Base-by-base conservation (phyloP, 2,797 vertebrate genomes). In the Acanthurus tractus region DNA sequence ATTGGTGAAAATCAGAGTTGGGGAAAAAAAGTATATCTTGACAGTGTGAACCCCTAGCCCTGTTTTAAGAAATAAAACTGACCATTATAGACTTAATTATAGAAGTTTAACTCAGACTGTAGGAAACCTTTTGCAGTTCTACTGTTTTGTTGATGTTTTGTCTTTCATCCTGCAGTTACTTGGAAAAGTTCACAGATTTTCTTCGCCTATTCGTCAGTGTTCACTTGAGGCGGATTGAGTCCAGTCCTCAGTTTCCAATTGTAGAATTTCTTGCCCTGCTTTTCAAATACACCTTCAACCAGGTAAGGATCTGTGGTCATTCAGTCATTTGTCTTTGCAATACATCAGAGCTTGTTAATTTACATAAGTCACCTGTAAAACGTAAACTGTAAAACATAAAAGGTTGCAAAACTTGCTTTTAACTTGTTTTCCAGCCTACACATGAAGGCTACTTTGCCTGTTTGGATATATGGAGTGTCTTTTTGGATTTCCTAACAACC, bases 171-270 rank as follows among this genome's bases (percentile, higher is more conserved):
- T 66, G 40, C 86, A 99, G 98, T 93, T 99, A 99, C 89, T 92
- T 99, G 87, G 98, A 99, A 92, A 99, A 98, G 95, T 99, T 99
- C 88, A 99, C 98, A 3, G 98, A 99, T 85, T 99, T 99, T 76
- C 96, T 99, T 62, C 96, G 97, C 49, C 97, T 99, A 83, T 99
- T 99, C 86, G 98, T 99, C 87, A 98, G 97, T 0, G 97, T 99
- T 86, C 98, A 99, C 87, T 91, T 99, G 72, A 94, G 98, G 80
- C 94, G 98, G 86, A 99, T 99, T 0, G 98, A 99, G 74, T 99
- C 97, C 76, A 99, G 97, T 84, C 96, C 96, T 79, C 98, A 98
- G 91, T 99, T 99, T 88, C 98, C 98, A 0, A 96, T 99, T 53
- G 98, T 99, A 71, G 97, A 99, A 84, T 99, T 99, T 92, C 93